Base-by-base conservation (phyloP, 2,113 vertebrate species). In the Clarias magur region DNA sequence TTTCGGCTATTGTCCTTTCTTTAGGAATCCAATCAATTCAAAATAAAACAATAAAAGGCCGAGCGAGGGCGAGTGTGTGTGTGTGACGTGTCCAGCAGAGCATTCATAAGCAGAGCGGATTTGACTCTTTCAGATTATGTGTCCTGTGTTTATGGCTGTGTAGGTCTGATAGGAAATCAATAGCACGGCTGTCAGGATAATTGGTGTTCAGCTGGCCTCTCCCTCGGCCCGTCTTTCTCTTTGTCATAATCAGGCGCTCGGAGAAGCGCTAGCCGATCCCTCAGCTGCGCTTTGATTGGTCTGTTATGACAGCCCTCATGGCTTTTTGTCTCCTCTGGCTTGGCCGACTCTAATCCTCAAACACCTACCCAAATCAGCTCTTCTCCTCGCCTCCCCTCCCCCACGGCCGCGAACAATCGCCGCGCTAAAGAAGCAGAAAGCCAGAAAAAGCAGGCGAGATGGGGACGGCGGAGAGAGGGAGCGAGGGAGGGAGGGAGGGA, bases 101-200 rank as follows among this genome's bases (percentile, higher is more conserved):
- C 90, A 57, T 87, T 86, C 85, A 83, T 91, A 91, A 88, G 85
- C 87, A 87, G 87, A 89, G 87, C 88, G 85, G 88, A 89, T 91
- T 88, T 89, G 90, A 91, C 90, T 89, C 84, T 88, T 91, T 91
- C 90, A 91, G 88, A 89, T 91, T 89, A 89, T 91, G 88, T 91
- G 90, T 91, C 88, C 87, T 90, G 87, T 90, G 89, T 90, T 91
- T 89, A 91, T 89, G 90, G 88, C 85, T 89, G 90, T 91, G 90
- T 91, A 86, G 87, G 86, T 87, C 89, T 91, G 90, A 91, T 91
- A 89, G 88, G 87, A 91, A 91, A 91, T 89, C 90, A 91, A 91
- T 91, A 91, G 88, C 73, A 86, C 82, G 90, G 88, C 90, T 91
- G 90, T 91, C 90, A 89, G 90, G 90, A 88, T 91, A 91, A 91